phyloP scores from a whole-genome alignment of 2,113 vertebrate genomes.

The Micronycteris hirsuta region DNA sequence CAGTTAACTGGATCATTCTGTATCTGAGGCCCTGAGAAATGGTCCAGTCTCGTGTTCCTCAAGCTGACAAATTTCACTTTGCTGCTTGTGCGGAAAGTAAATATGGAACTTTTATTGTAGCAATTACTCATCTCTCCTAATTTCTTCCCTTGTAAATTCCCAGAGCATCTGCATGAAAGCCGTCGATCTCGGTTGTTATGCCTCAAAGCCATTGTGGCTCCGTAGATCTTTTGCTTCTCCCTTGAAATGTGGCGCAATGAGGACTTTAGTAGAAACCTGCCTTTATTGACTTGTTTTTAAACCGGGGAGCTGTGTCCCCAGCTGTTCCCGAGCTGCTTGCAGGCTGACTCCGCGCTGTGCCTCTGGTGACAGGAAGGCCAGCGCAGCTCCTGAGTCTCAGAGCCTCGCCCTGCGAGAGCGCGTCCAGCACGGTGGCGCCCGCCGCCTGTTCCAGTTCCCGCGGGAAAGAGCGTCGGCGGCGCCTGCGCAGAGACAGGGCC shows the following conservation, averaged over 20 bases:
- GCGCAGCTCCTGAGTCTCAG: too few species aligned
- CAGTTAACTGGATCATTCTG: neutral
- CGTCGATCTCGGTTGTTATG: neutral
- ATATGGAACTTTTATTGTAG: conserved; percentile 9
- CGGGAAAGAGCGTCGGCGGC: rapidly evolving
- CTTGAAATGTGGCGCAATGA: neutral
- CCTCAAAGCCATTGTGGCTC: neutral
- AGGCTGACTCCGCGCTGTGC: neutral
- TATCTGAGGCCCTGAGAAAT: neutral
- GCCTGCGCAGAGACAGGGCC: neutral
- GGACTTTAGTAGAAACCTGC: neutral
- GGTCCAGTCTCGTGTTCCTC: neutral
- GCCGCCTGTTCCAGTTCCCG: too few species aligned
- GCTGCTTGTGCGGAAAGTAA: neutral
- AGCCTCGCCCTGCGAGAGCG: too few species aligned
- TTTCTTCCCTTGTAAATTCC: neutral
- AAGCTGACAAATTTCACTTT: neutral
- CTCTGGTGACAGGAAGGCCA: neutral
- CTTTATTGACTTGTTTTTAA: neutral
- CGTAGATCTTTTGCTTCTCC: neutral
- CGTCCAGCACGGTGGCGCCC: too few species aligned
- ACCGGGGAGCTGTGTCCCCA: too few species aligned
- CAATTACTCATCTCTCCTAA: neutral
- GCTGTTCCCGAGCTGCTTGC: too few species aligned
- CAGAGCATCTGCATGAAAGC: neutral